phyloP scores from a whole-genome alignment of 1,140 invertebrate species.

The Contarinia nasturtii region DNA sequence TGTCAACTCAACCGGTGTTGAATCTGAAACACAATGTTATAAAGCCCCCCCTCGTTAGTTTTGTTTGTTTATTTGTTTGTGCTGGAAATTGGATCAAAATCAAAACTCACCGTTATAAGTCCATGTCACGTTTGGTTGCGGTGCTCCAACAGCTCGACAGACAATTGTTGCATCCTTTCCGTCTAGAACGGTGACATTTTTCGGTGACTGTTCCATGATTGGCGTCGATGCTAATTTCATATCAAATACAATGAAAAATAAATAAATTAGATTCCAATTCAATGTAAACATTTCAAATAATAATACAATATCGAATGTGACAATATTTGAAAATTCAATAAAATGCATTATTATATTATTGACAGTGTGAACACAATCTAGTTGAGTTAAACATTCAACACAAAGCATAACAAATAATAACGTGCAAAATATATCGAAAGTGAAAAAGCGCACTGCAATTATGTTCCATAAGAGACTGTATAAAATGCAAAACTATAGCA shows the following conservation, averaged over 20 bases:
- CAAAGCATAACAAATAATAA: too few relatives aligned
- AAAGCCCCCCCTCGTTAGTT: neutral
- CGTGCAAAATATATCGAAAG: too few relatives aligned
- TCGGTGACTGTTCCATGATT: constrained; percentile 58
- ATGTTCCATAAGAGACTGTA: too few relatives aligned
- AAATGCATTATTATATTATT: too few relatives aligned
- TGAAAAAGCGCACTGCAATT: too few relatives aligned
- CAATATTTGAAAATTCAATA: too few relatives aligned
- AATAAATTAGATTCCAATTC: neutral
- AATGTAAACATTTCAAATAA: too few relatives aligned
- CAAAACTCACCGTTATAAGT: constrained; percentile 58
- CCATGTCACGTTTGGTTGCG: constrained; percentile 82
- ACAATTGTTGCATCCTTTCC: constrained; percentile 75
- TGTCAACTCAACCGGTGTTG: constrained; percentile 21
- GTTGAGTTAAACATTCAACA: too few relatives aligned
- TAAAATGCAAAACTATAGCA: too few relatives aligned
- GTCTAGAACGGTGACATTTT: constrained; percentile 75
- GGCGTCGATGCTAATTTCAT: constrained; percentile 50
- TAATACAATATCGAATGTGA: too few relatives aligned
- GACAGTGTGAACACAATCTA: too few relatives aligned
- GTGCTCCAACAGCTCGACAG: constrained; percentile 74
- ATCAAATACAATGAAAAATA: neutral
- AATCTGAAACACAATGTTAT: neutral
- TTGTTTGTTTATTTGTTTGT: neutral
- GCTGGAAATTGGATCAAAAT: neutral